Conservation (phyloP, 1,140 invertebrate species). For the Oryctes rhinoceros region DNA sequence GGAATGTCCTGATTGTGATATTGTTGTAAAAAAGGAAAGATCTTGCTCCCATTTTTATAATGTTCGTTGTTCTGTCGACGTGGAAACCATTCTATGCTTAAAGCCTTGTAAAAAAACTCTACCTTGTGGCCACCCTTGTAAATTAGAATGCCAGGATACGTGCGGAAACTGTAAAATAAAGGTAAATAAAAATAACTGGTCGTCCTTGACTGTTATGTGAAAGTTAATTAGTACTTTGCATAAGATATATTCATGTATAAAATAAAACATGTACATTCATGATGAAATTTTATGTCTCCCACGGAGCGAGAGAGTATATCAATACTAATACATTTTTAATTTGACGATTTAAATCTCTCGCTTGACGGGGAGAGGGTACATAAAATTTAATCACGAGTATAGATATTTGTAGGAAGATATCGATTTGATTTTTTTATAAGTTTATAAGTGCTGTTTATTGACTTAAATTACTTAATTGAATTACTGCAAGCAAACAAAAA, state of each 20-base stretch:
- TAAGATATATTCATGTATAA: too few relatives aligned
- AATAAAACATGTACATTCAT: not conserved
- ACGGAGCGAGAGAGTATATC: too few relatives aligned
- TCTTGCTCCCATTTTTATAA: conserved; percentile 61
- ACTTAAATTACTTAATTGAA: too few relatives aligned
- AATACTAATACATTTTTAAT: too few relatives aligned
- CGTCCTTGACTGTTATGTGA: not conserved
- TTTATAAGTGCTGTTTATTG: too few relatives aligned
- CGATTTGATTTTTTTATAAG: too few relatives aligned
- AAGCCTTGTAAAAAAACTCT: conserved; percentile 62
- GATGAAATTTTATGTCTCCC: not conserved
- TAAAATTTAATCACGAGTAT: too few relatives aligned
- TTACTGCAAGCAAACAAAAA: too few relatives aligned
- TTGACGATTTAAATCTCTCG: too few relatives aligned
- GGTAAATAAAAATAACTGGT: conserved; percentile 53
- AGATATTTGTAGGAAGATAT: too few relatives aligned
- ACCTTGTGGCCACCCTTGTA: conserved; percentile 64
- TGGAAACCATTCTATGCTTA: conserved; percentile 58
- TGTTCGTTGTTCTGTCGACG: conserved; percentile 59
- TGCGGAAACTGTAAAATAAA: conserved; percentile 62
- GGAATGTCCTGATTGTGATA: conserved; percentile 63
- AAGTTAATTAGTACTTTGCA: conserved; percentile 44
- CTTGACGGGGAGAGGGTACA: too few relatives aligned
- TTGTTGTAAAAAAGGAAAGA: conserved; percentile 61
- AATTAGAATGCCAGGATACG: conserved; percentile 60